phyloP scores from a whole-genome alignment of 2,888 invertebrate species.

The Mythimna ferrago region DNA sequence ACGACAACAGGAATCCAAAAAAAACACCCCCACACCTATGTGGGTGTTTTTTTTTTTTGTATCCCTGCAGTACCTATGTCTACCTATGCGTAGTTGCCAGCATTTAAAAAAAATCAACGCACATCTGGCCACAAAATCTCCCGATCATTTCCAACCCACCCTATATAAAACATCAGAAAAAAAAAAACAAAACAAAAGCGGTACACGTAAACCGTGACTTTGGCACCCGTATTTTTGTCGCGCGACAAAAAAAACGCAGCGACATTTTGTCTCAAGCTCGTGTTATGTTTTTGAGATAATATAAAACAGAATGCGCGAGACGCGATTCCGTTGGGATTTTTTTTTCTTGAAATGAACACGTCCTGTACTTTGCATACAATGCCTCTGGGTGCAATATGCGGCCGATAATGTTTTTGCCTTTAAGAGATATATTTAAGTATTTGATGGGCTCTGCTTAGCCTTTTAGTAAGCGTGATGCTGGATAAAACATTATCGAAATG shows the following conservation, averaged over 20 bases:
- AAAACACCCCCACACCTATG: too few species aligned
- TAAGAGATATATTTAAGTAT: slow-evolving; percentile 64
- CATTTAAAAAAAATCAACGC: slow-evolving; percentile 1
- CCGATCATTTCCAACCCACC: slow-evolving; percentile 30
- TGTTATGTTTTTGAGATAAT: slow-evolving; percentile 78
- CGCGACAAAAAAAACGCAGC: slow-evolving; percentile 68
- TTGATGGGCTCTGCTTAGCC: slow-evolving; percentile 57
- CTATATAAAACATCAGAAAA: slow-evolving; percentile 51
- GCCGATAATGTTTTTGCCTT: slow-evolving; percentile 76
- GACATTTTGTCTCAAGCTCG: slow-evolving; percentile 75
- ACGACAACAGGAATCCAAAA: too few species aligned
- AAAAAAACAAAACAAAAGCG: slow-evolving; percentile 60
- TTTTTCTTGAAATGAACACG: slow-evolving; percentile 85
- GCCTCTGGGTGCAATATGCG: slow-evolving; percentile 85
- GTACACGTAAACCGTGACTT: slow-evolving; percentile 69
- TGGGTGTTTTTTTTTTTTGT: too few species aligned
- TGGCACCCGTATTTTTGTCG: slow-evolving; percentile 69
- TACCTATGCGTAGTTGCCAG: neutral
- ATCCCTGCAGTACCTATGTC: too few species aligned
- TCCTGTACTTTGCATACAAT: slow-evolving; percentile 88
- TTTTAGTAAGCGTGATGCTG: slow-evolving; percentile 23
- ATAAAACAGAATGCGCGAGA: slow-evolving; percentile 79
- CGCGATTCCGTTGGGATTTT: slow-evolving; percentile 71
- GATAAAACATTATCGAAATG: slow-evolving; percentile 3
- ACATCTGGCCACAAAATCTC: slow-evolving; percentile 26